These are phyloP conservation scores for Enteromius radiatus DNA, from an alignment of 2,797 vertebrate genomes.

Conservation along the genomic window DNA sequence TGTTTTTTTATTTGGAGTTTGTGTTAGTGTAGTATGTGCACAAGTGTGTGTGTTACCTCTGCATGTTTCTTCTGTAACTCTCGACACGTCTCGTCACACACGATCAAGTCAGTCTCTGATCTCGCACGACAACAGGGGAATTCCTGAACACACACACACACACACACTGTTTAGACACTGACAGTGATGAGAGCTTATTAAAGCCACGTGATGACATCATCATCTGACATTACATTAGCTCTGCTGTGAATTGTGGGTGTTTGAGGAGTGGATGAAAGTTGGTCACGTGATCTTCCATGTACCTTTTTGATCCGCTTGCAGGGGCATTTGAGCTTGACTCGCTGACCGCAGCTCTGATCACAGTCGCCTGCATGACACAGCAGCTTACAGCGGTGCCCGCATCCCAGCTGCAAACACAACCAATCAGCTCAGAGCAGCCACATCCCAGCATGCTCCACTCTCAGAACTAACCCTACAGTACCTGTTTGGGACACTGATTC, in stretches of 20 bases:
- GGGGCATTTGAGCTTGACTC: constrained; percentile 90
- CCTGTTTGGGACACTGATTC: constrained; percentile 87
- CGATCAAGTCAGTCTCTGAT: constrained; percentile 73
- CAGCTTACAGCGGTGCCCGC: constrained; percentile 93
- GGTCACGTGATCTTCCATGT: constrained; percentile 12
- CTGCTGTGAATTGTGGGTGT: too few species aligned
- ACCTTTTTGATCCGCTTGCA: constrained; percentile 96
- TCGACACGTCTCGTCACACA: constrained; percentile 85
- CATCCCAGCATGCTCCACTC: too few species aligned
- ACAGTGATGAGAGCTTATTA: neutral
- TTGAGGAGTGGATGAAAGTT: too few species aligned
- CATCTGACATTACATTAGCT: neutral
- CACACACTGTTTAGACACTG: neutral
- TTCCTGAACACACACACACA: constrained; percentile 75
- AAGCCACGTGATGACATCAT: neutral
- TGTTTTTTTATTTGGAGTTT: neutral
- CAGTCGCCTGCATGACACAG: constrained; percentile 88
- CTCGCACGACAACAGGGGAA: constrained; percentile 79
- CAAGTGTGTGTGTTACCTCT: constrained; percentile 78
- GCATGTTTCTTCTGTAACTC: constrained; percentile 84
- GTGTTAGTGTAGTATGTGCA: neutral
- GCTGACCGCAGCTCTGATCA: constrained; percentile 87
- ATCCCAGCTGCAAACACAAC: constrained; percentile 78
- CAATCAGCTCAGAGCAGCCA: too few species aligned
- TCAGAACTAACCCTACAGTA: too few species aligned